These are phyloP conservation scores for Charaxes varanes DNA, from an alignment of 1,140 invertebrate genomes.

Conservation along the genomic window DNA sequence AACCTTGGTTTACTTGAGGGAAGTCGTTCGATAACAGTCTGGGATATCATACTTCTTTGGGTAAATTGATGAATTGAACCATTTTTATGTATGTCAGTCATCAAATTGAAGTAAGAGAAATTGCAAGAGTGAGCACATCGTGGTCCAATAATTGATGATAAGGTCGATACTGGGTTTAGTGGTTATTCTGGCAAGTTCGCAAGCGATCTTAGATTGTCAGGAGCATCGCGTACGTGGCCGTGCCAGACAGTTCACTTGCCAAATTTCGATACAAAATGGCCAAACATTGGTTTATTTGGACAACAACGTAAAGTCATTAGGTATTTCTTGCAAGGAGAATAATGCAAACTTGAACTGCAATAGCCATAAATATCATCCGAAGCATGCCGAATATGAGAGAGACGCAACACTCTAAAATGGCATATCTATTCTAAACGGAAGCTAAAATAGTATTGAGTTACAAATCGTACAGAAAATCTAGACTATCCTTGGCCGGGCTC, in stretches of 20 bases:
- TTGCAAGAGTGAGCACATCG: too few species aligned
- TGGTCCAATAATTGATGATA: too few species aligned
- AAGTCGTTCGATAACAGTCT: too few species aligned
- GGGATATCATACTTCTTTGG: too few species aligned
- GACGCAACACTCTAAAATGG: slow-evolving; percentile 59
- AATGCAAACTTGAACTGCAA: slow-evolving; percentile 18
- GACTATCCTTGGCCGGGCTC: slow-evolving; percentile 58
- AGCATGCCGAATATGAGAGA: slow-evolving; percentile 53
- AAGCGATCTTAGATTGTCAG: too few species aligned
- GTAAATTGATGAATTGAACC: too few species aligned
- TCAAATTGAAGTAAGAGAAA: too few species aligned
- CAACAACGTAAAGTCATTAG: slow-evolving; percentile 8
- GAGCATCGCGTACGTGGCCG: too few species aligned
- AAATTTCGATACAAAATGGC: slow-evolving; percentile 16
- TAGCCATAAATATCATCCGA: slow-evolving; percentile 50
- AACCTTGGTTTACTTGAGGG: too few species aligned
- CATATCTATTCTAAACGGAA: slow-evolving; percentile 67
- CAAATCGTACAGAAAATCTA: slow-evolving; percentile 68
- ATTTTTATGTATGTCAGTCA: too few species aligned
- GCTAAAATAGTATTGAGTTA: slow-evolving; percentile 61
- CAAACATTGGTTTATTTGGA: slow-evolving; percentile 10
- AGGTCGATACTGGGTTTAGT: too few species aligned
- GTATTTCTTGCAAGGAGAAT: slow-evolving; percentile 9
- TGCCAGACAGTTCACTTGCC: slow-evolving; percentile 8
- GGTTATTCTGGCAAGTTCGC: too few species aligned